Percentiles rank a stretch among this genome's conserved stretches.
Evolutionary conservation across 1,140 invertebrate species (phyloP).

Genomic region (Zaprionus gabonicus): DNA sequence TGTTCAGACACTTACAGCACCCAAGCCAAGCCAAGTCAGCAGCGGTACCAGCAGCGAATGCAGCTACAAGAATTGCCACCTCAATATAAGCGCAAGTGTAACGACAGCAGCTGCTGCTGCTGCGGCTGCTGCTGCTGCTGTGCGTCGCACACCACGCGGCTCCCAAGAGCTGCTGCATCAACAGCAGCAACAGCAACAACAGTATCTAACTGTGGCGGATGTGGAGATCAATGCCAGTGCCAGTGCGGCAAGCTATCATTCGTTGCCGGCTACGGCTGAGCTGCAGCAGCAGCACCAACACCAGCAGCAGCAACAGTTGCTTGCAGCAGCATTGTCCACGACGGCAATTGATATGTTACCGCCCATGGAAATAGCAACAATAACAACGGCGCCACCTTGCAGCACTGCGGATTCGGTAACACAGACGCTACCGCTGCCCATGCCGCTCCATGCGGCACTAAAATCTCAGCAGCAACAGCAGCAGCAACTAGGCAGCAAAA

Average conservation of each 20-base stretch:
- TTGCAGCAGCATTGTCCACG: conserved; percentile 54
- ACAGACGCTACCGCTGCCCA: conserved; percentile 65
- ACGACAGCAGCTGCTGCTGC: conserved; percentile 63
- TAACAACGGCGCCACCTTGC: conserved; percentile 43
- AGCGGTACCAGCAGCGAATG: conserved; percentile 60
- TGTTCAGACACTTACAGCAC: conserved; percentile 70
- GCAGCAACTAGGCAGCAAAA: conserved; percentile 62
- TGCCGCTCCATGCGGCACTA: conserved; percentile 52
- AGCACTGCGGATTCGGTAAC: conserved; percentile 66
- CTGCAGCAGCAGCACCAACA: conserved; percentile 53
- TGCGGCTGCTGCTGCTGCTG: conserved; percentile 40
- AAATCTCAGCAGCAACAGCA: conserved; percentile 51
- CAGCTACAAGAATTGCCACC: conserved; percentile 82
- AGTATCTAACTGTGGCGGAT: conserved; percentile 79
- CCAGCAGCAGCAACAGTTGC: conserved; percentile 42
- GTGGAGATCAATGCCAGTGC: conserved; percentile 76
- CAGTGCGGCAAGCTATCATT: conserved; percentile 71
- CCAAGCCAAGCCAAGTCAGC: conserved; percentile 46
- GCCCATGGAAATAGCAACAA: conserved; percentile 66
- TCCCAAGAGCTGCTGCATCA: conserved; percentile 67
- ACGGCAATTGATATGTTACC: conserved; percentile 61
- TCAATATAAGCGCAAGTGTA: conserved; percentile 70
- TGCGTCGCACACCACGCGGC: conserved; percentile 62
- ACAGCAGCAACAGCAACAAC: conserved; percentile 59
- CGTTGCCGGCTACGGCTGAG: conserved; percentile 62